These are phyloP conservation scores for Botia almorhae DNA, from an alignment of 2,797 vertebrate genomes.

Conservation along the genomic window DNA sequence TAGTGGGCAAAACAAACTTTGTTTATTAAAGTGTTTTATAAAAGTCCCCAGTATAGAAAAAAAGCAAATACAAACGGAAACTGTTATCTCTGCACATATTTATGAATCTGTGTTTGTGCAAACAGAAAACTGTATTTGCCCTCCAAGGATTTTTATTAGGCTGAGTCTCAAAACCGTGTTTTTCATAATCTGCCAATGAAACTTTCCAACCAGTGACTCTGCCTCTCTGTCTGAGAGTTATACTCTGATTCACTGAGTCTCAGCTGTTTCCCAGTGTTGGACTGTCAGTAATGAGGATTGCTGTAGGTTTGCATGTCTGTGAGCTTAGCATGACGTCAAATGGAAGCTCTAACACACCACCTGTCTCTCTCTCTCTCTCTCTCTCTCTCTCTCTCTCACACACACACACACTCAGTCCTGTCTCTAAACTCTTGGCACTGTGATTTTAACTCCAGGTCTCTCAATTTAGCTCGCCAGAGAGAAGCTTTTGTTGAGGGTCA, in stretches of 20 bases:
- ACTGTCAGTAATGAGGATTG: slow-evolving; percentile 13
- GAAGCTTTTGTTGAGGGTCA: slow-evolving; percentile 39
- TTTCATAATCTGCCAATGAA: slow-evolving; percentile 11
- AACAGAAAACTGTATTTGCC: slow-evolving; percentile 4
- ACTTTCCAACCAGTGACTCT: slow-evolving; percentile 19
- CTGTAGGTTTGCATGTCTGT: slow-evolving; percentile 30
- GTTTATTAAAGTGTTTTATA: no score
- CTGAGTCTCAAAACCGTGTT: slow-evolving; percentile 3
- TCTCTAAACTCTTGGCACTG: slow-evolving; percentile 28
- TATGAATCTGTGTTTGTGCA: not conserved
- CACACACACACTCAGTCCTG: slow-evolving; percentile 1
- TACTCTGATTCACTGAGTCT: slow-evolving; percentile 32
- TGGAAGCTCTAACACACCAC: slow-evolving; percentile 21
- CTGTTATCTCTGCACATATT: not conserved
- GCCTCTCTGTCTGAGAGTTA: slow-evolving; percentile 13
- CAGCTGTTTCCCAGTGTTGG: slow-evolving; percentile 12
- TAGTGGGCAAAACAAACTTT: no score
- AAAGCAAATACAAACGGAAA: not conserved
- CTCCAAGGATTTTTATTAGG: slow-evolving; percentile 18
- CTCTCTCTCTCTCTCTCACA: not conserved
- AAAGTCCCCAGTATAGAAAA: no score
- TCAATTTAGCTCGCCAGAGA: slow-evolving; percentile 40
- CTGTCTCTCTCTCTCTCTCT: not conserved
- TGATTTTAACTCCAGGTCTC: slow-evolving; percentile 47
- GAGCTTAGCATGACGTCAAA: slow-evolving; percentile 18